Evolutionary conservation across 2,113 vertebrate species (phyloP).

Genomic region (Semicossyphus pulcher): DNA sequence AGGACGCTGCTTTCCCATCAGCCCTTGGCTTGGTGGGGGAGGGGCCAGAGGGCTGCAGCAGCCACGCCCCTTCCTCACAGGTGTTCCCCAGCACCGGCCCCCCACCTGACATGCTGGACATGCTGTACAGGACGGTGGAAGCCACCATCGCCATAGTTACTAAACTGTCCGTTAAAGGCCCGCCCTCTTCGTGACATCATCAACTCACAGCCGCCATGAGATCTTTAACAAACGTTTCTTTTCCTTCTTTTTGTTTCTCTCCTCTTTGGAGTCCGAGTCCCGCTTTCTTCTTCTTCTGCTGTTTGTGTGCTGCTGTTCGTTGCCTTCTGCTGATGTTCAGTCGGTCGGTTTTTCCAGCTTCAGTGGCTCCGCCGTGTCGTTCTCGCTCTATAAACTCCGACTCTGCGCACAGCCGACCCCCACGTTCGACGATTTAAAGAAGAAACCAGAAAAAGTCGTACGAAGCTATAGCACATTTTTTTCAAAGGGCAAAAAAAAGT

Average conservation of each 20-base stretch:
- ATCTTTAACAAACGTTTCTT: conserved; percentile 48
- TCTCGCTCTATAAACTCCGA: conserved; percentile 80
- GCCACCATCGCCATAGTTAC: conserved; percentile 93
- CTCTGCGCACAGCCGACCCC: conserved; percentile 83
- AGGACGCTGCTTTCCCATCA: conserved; percentile 87
- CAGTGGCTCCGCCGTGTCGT: conserved; percentile 55
- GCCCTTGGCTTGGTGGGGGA: conserved; percentile 84
- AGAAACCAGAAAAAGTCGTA: conserved; percentile 63
- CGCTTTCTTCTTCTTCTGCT: conserved; percentile 60
- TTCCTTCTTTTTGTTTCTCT: conserved; percentile 59
- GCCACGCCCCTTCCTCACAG: conserved; percentile 85
- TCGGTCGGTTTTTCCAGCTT: conserved; percentile 44
- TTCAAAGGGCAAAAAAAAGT: conserved; percentile 86
- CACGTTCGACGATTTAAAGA: conserved; percentile 56
- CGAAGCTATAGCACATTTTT: conserved; percentile 89
- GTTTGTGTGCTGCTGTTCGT: conserved; percentile 79
- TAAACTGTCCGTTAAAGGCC: conserved; percentile 91
- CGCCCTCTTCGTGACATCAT: conserved; percentile 95
- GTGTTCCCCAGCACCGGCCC: conserved; percentile 86
- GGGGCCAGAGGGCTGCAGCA: conserved; percentile 84
- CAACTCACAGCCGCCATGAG: conserved; percentile 47
- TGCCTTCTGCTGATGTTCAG: conserved; percentile 65
- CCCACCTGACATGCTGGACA: conserved; percentile 95
- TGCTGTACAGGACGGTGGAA: conserved; percentile 96
- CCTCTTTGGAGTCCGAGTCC: too few species aligned